Percentiles rank a stretch among this genome's conserved stretches.
Conservation (phyloP, 2,888 invertebrate species). For the Metellina segmentata region DNA sequence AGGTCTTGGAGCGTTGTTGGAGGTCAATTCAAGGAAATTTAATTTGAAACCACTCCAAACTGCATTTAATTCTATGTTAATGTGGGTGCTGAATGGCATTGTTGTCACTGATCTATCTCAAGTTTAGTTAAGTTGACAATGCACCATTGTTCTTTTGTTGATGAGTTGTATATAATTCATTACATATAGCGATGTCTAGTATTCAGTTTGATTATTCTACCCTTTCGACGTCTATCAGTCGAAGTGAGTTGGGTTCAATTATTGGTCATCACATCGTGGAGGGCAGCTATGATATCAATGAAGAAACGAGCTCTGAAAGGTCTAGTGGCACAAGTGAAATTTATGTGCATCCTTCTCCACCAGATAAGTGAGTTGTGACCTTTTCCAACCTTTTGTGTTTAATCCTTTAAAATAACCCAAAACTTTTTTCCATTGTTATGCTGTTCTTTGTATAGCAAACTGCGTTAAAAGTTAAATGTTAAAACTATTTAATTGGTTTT, state of each 20-base stretch:
- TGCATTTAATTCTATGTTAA: conserved; percentile 18
- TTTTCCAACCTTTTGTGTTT: background rate
- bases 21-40: background rate
- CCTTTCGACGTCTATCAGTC: conserved; percentile 69
- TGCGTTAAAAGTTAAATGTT: no score
- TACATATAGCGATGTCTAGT: conserved; percentile 46
- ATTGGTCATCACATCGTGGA: conserved; percentile 63
- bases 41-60: background rate
- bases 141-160: conserved; percentile 22
- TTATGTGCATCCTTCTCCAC: conserved; percentile 66
- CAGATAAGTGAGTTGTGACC: conserved; percentile 38
- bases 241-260: conserved; percentile 64
- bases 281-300: conserved; percentile 59
- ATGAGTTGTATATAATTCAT: conserved; percentile 5
- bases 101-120: background rate
- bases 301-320: conserved; percentile 61
- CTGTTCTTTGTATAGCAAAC: background rate
- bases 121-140: conserved; percentile 5
- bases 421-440: background rate
- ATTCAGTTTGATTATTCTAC: conserved; percentile 75
- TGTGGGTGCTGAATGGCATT: background rate
- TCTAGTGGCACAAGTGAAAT: conserved; percentile 46
- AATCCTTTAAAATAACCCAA: background rate
- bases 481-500: no score
- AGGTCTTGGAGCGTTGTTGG: no score